Base-by-base conservation (phyloP, 1,140 invertebrate species). In the Halotydeus destructor region DNA sequence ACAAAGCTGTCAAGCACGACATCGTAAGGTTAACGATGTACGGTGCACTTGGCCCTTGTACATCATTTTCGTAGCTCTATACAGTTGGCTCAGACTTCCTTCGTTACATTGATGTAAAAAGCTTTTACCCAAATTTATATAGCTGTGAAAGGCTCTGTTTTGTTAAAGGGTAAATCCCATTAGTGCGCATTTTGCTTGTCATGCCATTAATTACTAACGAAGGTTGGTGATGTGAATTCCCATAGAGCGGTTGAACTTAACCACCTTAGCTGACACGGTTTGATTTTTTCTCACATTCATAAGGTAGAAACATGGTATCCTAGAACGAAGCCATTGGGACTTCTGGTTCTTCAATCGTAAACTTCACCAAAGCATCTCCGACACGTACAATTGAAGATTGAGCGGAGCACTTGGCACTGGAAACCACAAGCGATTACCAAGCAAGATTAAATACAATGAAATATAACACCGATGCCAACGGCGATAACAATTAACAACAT, bases 81-180 rank as follows among this genome's bases (percentile, higher is more conserved):
- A 2, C n/a, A 69, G 60, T 47, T 75, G 70, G 6, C 79, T 83
- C 21, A 69, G 61, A 49, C 75, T 70, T 28, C 76, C 75, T 57
- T 78, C 75, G 57, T n/a, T 76, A 66, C 54, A 71, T 72, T 53
- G 61, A 64, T 6, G 75, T 77, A n/a, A 51, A 69, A 72, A 12
- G 80, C 81, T 54, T 79, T 76, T 8, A 85, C 73, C 70, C 74
- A 83, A 49, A 89, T 72, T 57, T 75, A 76, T 58, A 86, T 86
- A 33, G 78, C 69, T 3, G 76, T 81, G 54, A 71, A 74, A 18
- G 82, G 74, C 54, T 71, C 78, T 82, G 60, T 43, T 69, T 65
- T 42, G n/a, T 37, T 18, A 46, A 38, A 43, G 30, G 31, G 33
- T 12, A 19, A 37, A 41, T 38, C 21, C 9, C 22, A 39, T 18